phyloP scores from a whole-genome alignment of 2,888 invertebrate genomes.

The Drosophila mulleri region DNA sequence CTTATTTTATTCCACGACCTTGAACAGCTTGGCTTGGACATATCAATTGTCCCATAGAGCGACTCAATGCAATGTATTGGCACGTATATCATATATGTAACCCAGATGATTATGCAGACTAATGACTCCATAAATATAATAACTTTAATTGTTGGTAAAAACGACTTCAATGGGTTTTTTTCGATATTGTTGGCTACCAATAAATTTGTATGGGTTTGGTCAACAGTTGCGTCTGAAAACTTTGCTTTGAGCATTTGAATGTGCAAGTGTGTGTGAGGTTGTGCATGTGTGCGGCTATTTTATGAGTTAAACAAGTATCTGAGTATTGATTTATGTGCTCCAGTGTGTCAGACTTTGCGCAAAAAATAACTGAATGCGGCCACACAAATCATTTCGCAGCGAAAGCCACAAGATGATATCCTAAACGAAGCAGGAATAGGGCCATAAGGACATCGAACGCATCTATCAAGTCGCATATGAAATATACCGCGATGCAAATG shows the following conservation, averaged over 20 bases:
- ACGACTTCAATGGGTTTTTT: constrained; percentile 12
- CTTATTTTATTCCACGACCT: too few relatives aligned
- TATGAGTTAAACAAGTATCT: constrained; percentile 34
- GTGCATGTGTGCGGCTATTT: constrained; percentile 1
- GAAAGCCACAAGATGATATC: constrained; percentile 36
- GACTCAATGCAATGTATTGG: constrained; percentile 1
- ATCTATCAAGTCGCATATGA: constrained; percentile 13
- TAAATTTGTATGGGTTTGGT: constrained; percentile 32
- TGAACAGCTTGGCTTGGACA: constrained; percentile 20
- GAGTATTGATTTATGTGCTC: constrained; percentile 64
- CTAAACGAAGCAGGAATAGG: constrained; percentile 22
- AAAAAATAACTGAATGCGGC: constrained; percentile 42
- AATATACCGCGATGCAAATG: constrained; percentile 57
- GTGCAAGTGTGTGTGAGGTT: background rate
- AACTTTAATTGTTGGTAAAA: constrained; percentile 40
- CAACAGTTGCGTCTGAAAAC: constrained; percentile 26
- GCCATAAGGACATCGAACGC: constrained; percentile 40
- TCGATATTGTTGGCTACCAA: background rate
- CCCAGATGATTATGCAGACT: background rate
- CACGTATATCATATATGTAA: constrained; percentile 27
- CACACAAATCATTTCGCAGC: constrained; percentile 67
- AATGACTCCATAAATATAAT: constrained; percentile 41
- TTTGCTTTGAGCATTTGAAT: constrained; percentile 5
- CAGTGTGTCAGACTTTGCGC: constrained; percentile 37
- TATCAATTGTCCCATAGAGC: constrained; percentile 35